These are phyloP conservation scores for Semnopithecus entellus DNA, from an alignment of 2,113 vertebrate genomes.

Conservation along the genomic window DNA sequence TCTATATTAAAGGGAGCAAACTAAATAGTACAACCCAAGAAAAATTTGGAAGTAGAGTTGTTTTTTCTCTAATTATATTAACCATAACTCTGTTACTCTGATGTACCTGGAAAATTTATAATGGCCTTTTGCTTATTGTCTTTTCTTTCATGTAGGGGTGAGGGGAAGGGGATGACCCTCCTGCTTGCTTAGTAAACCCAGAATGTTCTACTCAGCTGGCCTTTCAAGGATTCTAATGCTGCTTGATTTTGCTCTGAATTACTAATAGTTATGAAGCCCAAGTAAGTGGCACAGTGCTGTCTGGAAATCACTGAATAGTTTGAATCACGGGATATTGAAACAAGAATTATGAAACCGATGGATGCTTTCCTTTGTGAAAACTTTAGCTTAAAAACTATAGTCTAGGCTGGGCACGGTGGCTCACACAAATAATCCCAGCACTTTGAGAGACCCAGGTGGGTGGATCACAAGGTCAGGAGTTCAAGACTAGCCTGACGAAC, in stretches of 20 bases:
- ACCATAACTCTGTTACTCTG: neutral
- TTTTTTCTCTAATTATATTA: neutral
- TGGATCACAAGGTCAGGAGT: too few relatives aligned
- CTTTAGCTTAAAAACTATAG: neutral
- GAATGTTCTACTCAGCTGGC: neutral
- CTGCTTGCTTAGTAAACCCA: conserved; percentile 10
- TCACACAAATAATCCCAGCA: too few relatives aligned
- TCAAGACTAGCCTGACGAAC: too few relatives aligned
- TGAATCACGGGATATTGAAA: neutral
- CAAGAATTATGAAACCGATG: neutral
- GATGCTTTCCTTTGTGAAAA: neutral
- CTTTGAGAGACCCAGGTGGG: too few relatives aligned
- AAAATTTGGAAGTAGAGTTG: neutral
- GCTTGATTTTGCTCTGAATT: conserved; percentile 5
- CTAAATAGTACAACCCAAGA: neutral
- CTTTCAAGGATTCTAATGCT: neutral
- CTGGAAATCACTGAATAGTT: conserved; percentile 24
- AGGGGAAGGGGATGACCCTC: neutral
- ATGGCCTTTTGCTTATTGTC: neutral
- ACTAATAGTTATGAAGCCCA: neutral
- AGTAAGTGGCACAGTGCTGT: neutral
- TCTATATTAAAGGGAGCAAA: neutral
- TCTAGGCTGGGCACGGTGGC: too few relatives aligned
- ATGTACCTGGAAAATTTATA: neutral
- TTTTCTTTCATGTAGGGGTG: neutral